Percentiles rank a stretch among this genome's conserved stretches.
Conservation (phyloP, 2,113 vertebrate species). For the Malurus cyaneus region DNA sequence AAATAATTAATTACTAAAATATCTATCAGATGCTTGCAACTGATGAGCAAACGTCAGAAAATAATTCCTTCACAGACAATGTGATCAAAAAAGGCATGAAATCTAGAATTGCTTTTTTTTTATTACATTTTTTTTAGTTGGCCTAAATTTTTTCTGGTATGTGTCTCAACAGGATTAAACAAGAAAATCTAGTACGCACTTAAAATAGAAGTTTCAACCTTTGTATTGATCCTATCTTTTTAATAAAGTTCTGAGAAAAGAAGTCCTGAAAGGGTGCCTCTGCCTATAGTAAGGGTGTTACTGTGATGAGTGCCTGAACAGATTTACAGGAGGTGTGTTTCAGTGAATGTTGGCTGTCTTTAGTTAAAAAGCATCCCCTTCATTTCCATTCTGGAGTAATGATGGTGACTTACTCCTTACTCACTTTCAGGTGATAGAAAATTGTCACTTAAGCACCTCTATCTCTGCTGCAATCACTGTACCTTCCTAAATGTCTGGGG, state of each 20-base stretch:
- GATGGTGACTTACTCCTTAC: neutral
- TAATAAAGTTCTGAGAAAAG: neutral
- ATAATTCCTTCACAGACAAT: neutral
- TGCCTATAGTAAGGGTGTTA: neutral
- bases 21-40: neutral
- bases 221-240: neutral
- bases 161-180: neutral
- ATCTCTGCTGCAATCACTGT: neutral
- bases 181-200: neutral
- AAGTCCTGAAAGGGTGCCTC: neutral
- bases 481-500: neutral
- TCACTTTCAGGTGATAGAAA: neutral
- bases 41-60: conserved; percentile 11
- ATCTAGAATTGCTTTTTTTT: neutral
- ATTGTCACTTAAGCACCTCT: neutral
- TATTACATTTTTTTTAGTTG: neutral
- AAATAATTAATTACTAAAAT: conserved; percentile 41
- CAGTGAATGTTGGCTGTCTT: neutral
- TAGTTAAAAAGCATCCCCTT: neutral
- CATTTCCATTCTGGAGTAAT: neutral
- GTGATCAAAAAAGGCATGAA: neutral
- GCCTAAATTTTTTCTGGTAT: neutral
- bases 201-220: neutral
- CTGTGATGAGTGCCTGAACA: neutral
- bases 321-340: neutral